These are phyloP conservation scores for Acanthochromis polyacanthus DNA, from an alignment of 2,113 vertebrate species.

Conservation along the genomic window DNA sequence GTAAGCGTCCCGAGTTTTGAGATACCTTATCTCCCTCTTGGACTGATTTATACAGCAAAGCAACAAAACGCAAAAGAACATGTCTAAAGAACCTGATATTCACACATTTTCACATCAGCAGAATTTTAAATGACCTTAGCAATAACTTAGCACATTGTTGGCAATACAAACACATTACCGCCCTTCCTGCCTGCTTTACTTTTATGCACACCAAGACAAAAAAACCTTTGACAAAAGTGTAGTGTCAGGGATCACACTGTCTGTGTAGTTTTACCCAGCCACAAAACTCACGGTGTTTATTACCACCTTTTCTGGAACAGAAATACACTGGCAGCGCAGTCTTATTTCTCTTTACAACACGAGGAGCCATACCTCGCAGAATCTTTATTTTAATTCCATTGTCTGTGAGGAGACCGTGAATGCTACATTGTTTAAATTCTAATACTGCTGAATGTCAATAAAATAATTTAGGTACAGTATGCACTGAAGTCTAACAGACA, in stretches of 20 bases:
- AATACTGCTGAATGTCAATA: too few relatives aligned
- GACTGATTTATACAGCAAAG: too few relatives aligned
- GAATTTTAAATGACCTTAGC: too few relatives aligned
- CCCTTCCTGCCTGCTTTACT: not conserved
- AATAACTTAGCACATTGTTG: not conserved
- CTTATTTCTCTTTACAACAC: not conserved
- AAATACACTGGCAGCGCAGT: not conserved
- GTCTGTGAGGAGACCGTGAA: too few relatives aligned
- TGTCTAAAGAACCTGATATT: too few relatives aligned
- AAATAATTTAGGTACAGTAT: too few relatives aligned
- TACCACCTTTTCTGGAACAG: not conserved
- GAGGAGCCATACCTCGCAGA: not conserved
- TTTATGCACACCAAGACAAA: not conserved
- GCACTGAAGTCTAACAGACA: too few relatives aligned
- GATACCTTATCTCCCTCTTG: not conserved
- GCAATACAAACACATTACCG: not conserved
- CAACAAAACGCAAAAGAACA: too few relatives aligned
- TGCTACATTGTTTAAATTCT: too few relatives aligned
- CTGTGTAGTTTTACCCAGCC: constrained; percentile 12
- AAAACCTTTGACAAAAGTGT: too few relatives aligned
- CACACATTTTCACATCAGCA: too few relatives aligned
- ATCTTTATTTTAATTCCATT: not conserved
- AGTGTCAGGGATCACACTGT: not conserved
- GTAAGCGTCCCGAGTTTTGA: not conserved
- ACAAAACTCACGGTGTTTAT: not conserved